Evolutionary conservation across 2,797 vertebrate species (phyloP).

Genomic region (Otus scops): DNA sequence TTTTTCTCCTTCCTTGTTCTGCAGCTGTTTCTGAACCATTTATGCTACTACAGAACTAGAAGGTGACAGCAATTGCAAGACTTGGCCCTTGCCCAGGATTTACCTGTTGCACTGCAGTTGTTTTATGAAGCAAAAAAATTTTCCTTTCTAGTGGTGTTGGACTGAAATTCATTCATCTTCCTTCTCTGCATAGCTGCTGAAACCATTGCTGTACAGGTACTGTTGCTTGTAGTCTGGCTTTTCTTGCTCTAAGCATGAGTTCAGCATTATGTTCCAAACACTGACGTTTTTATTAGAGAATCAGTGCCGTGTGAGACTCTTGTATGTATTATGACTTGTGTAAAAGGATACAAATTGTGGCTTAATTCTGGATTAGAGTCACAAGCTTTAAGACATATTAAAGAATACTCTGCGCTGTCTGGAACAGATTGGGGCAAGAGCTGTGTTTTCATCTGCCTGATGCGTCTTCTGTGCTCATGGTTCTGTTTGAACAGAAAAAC

Average conservation of each 20-base stretch:
- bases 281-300: background rate
- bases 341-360: background rate
- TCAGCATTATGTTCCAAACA: background rate
- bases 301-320: background rate
- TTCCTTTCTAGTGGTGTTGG: background rate
- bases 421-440: background rate
- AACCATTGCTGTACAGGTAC: background rate
- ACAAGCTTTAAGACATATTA: background rate
- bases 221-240: background rate
- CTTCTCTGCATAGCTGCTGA: background rate
- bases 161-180: background rate
- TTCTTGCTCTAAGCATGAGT: accelerated
- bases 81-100: background rate
- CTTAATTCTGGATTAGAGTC: background rate
- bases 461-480: background rate
- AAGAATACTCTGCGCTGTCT: background rate
- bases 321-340: background rate
- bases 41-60: background rate
- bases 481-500: background rate
- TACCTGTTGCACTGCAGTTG: background rate
- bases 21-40: background rate
- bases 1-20: background rate
- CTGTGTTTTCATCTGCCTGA: background rate
- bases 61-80: background rate
- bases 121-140: background rate